Evolutionary conservation across 2,113 vertebrate genomes (phyloP).

Genomic region (Mormyrus iriodes): DNA sequence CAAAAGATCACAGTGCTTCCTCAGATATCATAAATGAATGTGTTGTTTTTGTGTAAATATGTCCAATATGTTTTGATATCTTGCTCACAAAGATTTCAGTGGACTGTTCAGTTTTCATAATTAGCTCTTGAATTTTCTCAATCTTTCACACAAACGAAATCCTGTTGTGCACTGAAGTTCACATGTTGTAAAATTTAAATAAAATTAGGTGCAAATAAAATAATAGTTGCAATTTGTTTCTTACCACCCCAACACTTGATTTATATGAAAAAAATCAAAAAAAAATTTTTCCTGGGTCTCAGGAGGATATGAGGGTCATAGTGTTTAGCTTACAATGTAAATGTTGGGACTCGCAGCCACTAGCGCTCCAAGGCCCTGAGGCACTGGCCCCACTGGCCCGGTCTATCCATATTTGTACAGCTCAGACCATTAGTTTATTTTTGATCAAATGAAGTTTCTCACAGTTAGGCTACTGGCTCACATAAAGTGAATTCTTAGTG

Average conservation of each 20-base stretch:
- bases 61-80: not conserved
- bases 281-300: too few species aligned
- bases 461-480: not conserved
- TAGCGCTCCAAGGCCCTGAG: not conserved
- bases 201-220: not conserved
- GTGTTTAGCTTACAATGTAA: not conserved
- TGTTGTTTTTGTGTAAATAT: not conserved
- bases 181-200: not conserved
- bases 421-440: not conserved
- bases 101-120: not conserved
- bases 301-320: not conserved
- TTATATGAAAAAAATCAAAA: too few species aligned
- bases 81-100: not conserved
- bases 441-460: not conserved
- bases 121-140: not conserved
- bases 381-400: not conserved
- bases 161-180: not conserved
- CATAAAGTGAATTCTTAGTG: not conserved
- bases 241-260: too few species aligned
- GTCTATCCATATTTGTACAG: not conserved
- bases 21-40: slow-evolving; percentile 2
- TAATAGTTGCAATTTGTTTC: too few species aligned
- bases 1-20: slow-evolving; percentile 3
- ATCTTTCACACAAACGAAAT: not conserved
- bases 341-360: not conserved